phyloP scores from a whole-genome alignment of 1,140 invertebrate genomes.

The Drosophila lacteicornis region DNA sequence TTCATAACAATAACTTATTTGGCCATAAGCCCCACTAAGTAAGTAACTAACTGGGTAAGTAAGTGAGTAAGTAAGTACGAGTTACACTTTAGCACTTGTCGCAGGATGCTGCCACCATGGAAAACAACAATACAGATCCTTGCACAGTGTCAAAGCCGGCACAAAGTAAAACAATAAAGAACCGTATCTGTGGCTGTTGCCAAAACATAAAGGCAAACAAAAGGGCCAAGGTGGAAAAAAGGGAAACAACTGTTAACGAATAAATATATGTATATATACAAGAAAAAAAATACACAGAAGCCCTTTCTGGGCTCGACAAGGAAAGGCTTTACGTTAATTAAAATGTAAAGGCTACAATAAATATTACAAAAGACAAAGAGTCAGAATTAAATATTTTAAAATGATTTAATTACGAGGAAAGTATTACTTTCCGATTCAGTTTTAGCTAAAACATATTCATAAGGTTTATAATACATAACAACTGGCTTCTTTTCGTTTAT shows the following conservation, averaged over 20 bases:
- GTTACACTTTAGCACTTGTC: slow-evolving; percentile 63
- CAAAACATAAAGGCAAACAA: slow-evolving; percentile 40
- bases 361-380: background rate
- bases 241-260: slow-evolving; percentile 2
- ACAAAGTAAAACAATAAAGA: slow-evolving; percentile 67
- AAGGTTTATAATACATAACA: too few species aligned
- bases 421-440: too few species aligned
- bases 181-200: slow-evolving; percentile 17
- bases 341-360: background rate
- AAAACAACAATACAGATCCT: slow-evolving; percentile 20
- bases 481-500: too few species aligned
- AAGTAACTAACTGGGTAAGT: slow-evolving; percentile 69
- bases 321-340: background rate
- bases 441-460: too few species aligned
- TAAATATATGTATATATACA: background rate
- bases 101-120: slow-evolving; percentile 20
- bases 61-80: slow-evolving; percentile 48
- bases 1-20: slow-evolving; percentile 55
- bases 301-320: background rate
- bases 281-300: background rate
- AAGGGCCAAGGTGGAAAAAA: slow-evolving; percentile 4
- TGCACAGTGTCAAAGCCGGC: slow-evolving; percentile 12
- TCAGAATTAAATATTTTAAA: background rate
- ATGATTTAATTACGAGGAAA: too few species aligned
- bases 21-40: slow-evolving; percentile 51